Evolutionary conservation across 2,797 vertebrate species (phyloP), one percentile per base, ranked within the genome.

Genomic region (Coluber constrictor): DNA sequence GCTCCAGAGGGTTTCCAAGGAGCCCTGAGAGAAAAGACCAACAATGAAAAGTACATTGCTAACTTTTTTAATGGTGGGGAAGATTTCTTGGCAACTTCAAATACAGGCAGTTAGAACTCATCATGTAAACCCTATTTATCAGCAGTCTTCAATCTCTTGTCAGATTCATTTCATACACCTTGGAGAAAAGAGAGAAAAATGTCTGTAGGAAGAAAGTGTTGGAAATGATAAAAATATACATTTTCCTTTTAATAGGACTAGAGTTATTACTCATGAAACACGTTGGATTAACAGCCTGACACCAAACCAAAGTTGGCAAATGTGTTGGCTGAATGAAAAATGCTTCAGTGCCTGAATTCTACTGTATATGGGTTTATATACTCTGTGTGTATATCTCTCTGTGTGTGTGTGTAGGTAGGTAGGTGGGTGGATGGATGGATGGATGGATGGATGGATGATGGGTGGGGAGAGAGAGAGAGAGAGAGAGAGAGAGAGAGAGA

Each of bases 211-310:
- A 15, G 29, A 88, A 91, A 88, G 63, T 87, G 32, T 23, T 57
- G 86, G 66, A 88, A 90, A 93, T 90, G 61, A 37, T 88, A 60
- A 51, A 91, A 93, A 60, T 66, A 86, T 60, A 79, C 43, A 90
- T 88, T 90, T 91, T 43, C 63, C n/a, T 88, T 93, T 83, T 87
- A 93, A 91, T 83, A 61, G 79, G 55, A 93, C 54, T 29, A 37
- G 66, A 91, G 86, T 88, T 91, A 91, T 91, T 79, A 74, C 90
- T 88, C 86, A 61, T 88, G 56, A 93, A 90, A 88, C 25, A 37
- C 55, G 29, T 90, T 88, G 90, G 86, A 91, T 93, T 93, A 93
- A 88, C 86, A 93, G n/a, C 56, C 54, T 88, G 66, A 93, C 86
- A 91, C 56, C 86, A 88, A 91, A 15, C 86, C 5, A 79, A 88